Conservation (phyloP, 2,888 invertebrate species). For the Brassicogethes aeneus region DNA sequence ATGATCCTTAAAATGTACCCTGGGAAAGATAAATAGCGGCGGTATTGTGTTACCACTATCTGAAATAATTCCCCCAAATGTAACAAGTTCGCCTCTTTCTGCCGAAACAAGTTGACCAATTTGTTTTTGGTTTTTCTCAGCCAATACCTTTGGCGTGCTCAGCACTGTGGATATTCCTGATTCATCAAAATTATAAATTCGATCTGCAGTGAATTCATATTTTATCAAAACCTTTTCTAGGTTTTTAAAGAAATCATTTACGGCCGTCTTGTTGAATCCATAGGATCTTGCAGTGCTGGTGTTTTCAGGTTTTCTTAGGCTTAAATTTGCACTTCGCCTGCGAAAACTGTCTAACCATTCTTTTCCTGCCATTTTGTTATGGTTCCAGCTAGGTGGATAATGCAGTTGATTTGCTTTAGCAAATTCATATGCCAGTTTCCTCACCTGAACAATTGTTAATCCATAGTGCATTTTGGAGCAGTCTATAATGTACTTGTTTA, state of each 20-base stretch:
- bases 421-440: constrained; percentile 18
- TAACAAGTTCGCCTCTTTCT: constrained; percentile 15
- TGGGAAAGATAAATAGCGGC: constrained; percentile 17
- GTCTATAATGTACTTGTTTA: constrained; percentile 12
- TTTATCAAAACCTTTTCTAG: constrained; percentile 11
- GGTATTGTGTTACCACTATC: constrained; percentile 15
- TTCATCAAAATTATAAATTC: constrained; percentile 22
- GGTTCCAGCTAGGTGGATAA: constrained; percentile 11
- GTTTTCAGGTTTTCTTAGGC: constrained; percentile 22
- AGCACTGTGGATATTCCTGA: constrained; percentile 22
- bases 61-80: constrained; percentile 16
- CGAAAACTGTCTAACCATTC: constrained; percentile 14
- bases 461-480: constrained; percentile 15
- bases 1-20: constrained; percentile 12
- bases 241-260: constrained; percentile 20
- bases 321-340: constrained; percentile 12
- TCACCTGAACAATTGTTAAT: constrained; percentile 14
- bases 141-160: constrained; percentile 18
- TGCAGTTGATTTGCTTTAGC: constrained; percentile 10
- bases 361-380: constrained; percentile 16
- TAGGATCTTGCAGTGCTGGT: constrained; percentile 20
- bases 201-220: constrained; percentile 12
- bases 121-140: constrained; percentile 13
- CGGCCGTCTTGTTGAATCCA: constrained; percentile 22
- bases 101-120: constrained; percentile 11